A percentile compares a stretch with the other conserved stretches of the same genome.
Evolutionary conservation across 92 coral and sea anemone genomes (phyloP).

Genomic region (Actinernus sp.): DNA sequence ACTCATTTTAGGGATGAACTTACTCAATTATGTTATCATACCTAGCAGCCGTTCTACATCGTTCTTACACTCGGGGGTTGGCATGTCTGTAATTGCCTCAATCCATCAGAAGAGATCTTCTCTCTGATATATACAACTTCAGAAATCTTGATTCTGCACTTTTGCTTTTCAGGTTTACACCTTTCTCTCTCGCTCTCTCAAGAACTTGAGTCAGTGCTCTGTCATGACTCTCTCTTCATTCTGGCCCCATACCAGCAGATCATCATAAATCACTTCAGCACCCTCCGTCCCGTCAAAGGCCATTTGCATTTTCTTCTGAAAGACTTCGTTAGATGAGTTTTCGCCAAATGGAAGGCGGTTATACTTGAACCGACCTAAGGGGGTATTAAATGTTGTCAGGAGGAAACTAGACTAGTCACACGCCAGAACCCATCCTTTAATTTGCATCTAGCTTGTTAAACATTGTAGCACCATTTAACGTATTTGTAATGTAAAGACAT

Average conservation of each 20-base stretch:
- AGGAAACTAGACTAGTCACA: constrained; percentile 15
- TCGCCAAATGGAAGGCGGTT: constrained; percentile 35
- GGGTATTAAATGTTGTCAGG: constrained; percentile 34
- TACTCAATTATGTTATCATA: too few species aligned
- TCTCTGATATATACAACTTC: too few species aligned
- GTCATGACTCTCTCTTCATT: constrained; percentile 9
- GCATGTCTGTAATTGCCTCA: too few species aligned
- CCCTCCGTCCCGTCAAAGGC: constrained; percentile 27
- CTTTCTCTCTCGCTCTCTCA: constrained; percentile 24
- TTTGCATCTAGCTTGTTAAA: constrained; percentile 16
- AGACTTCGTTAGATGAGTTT: too few species aligned
- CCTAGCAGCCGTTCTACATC: too few species aligned
- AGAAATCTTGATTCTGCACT: too few species aligned
- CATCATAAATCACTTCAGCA: constrained; percentile 21
- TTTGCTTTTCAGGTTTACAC: constrained; percentile 15
- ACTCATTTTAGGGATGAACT: too few species aligned
- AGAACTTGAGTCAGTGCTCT: constrained; percentile 9
- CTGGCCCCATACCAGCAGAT: constrained; percentile 5
- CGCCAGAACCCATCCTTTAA: too few species aligned
- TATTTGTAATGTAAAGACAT: constrained; percentile 8
- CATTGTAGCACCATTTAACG: constrained; percentile 9
- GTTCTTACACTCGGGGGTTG: too few species aligned
- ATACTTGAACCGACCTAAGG: constrained; percentile 33
- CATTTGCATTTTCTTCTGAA: constrained; percentile 22
- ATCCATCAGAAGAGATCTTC: too few species aligned